Evolutionary conservation across 2,888 invertebrate genomes (phyloP).

Genomic region (Tachina grossa): DNA sequence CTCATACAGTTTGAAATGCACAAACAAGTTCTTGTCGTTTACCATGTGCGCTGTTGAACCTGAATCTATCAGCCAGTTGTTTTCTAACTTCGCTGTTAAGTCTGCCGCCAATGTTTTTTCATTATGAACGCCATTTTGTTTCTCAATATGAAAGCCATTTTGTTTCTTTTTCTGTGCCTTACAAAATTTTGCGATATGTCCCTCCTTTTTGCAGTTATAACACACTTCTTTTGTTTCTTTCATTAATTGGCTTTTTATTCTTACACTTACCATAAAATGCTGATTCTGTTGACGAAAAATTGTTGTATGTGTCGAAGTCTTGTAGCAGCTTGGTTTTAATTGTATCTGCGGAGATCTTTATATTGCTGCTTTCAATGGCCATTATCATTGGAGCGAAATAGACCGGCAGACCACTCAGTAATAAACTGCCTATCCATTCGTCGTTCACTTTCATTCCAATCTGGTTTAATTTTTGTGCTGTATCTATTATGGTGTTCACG

Average conservation of each 20-base stretch:
- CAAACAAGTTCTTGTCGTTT: not conserved
- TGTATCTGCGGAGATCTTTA: constrained; percentile 23
- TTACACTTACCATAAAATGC: not conserved
- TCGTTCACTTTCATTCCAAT: constrained; percentile 56
- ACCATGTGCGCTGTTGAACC: constrained; percentile 45
- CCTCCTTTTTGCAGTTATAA: constrained; percentile 35
- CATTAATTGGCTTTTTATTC: not conserved
- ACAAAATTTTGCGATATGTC: constrained; percentile 33
- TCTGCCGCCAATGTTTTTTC: constrained; percentile 25
- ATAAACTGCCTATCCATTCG: constrained; percentile 51
- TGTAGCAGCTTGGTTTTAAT: constrained; percentile 47
- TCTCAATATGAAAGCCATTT: constrained; percentile 20
- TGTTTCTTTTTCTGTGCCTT: constrained; percentile 8
- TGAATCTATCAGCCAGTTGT: constrained; percentile 34
- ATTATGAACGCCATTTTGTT: constrained; percentile 21
- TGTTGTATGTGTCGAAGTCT: not conserved
- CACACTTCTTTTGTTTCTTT: constrained; percentile 6
- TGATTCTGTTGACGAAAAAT: constrained; percentile 13
- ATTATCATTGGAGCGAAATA: constrained; percentile 58
- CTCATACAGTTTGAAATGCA: no score
- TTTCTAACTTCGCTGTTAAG: constrained; percentile 19
- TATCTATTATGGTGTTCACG: constrained; percentile 47
- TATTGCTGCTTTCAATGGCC: constrained; percentile 51
- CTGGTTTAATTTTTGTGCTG: constrained; percentile 57
- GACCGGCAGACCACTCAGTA: not conserved